Base-by-base conservation (phyloP, 2,113 vertebrate genomes). In the Microcebus murinus region DNA sequence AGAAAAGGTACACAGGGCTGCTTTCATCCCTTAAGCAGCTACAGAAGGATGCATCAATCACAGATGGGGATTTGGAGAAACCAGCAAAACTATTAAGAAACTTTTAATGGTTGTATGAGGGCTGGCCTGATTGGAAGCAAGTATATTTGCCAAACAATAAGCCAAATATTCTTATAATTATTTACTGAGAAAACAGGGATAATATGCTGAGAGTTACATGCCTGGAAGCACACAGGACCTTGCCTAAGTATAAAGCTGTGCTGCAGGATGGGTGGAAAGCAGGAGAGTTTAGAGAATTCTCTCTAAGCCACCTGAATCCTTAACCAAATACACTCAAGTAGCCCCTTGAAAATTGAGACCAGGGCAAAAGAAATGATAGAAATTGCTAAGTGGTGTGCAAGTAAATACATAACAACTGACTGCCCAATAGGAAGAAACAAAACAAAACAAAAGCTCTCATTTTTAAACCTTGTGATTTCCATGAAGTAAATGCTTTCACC, bases 181-280 rank as follows among this genome's bases (percentile, higher is more conserved):
- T 57, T 86, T 21, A 86, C 4, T 57, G 42, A 70, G 9, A 57
- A 6, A 25, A 27, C 21, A 77, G 20, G n/a, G 12, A 42, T 31
- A 36, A 11, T 55, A 23, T 76, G 3, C 8, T 85, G 18, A 76
- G 34, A 45, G 25, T 65, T 5, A 29, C 74, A 42, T 4, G 15
- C 65, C 21, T 48, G 10, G 20, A 65, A 76, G 18, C 36, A 67
- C n/a, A 68, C 12, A 21, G 8, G 12, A 65, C 4, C 8, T 50
- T 86, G 4, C 27, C 61, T 39, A 57, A 31, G 20, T 57, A 36
- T 55, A 39, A 93, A 79, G 36, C 15, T 34, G 27, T 17, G 13
- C n/a, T 45, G 3, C 6, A 42, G 45, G 3, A 59, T 21, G 20
- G 57, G 17, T 17, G 2, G 4, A 48, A 1, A 21, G 10, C 6